phyloP scores from a whole-genome alignment of 2,797 vertebrate species.

The Poeciliopsis paucimaculata region DNA sequence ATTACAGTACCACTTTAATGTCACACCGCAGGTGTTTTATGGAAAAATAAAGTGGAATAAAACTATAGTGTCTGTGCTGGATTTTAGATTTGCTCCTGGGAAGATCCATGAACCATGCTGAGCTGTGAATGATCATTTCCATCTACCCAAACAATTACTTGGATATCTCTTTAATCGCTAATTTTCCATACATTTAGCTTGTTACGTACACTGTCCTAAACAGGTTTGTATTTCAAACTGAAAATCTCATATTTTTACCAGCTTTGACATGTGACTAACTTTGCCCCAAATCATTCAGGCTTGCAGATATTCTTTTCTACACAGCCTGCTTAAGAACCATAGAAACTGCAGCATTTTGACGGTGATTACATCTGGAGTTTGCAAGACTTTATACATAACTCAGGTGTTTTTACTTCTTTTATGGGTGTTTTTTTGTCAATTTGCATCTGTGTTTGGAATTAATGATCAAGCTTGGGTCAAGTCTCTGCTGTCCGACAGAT shows the following conservation, averaged over 20 bases:
- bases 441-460: not conserved
- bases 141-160: constrained; percentile 1
- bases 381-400: not conserved
- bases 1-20: constrained; percentile 65
- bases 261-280: too few species aligned
- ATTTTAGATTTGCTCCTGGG: constrained; percentile 24
- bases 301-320: not conserved
- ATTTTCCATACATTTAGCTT: not conserved
- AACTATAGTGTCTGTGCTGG: not conserved
- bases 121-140: not conserved
- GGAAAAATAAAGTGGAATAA: constrained; percentile 38
- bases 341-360: not conserved
- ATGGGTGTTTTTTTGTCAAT: not conserved
- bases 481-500: not conserved
- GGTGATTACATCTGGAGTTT: not conserved
- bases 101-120: constrained; percentile 16
- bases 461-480: not conserved
- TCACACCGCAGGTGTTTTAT: constrained; percentile 66
- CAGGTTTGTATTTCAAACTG: not conserved
- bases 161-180: not conserved
- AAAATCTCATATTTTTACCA: not conserved
- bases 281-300: not conserved
- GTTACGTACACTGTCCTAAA: not conserved
- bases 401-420: not conserved
- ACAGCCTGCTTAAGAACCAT: not conserved